phyloP scores from a whole-genome alignment of 2,113 vertebrate species.

The Lepisosteus osseus region DNA sequence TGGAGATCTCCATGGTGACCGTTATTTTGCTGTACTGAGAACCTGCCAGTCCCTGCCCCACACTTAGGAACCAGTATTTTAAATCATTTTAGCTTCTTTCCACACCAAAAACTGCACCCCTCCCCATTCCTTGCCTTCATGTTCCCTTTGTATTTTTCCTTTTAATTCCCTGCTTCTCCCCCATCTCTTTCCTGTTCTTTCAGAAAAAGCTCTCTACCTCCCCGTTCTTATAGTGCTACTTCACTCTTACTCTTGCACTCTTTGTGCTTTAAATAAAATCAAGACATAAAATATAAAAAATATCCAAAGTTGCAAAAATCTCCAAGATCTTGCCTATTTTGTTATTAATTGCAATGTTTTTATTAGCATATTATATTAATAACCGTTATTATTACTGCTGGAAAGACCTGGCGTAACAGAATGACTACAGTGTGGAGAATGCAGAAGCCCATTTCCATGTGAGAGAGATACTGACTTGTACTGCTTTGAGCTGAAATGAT shows the following conservation, averaged over 20 bases:
- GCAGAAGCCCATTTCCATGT: neutral
- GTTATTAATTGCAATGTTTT: neutral
- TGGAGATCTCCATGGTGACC: neutral
- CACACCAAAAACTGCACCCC: too few species aligned
- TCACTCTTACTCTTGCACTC: neutral
- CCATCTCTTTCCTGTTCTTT: neutral
- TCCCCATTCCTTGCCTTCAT: too few species aligned
- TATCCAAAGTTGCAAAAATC: neutral
- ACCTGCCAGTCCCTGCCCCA: neutral
- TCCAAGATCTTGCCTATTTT: neutral
- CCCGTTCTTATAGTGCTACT: neutral
- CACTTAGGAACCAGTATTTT: neutral
- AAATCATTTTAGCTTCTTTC: too few species aligned
- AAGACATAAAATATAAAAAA: neutral
- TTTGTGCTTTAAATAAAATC: too few species aligned
- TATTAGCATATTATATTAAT: too few species aligned
- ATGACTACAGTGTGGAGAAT: neutral
- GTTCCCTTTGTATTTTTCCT: neutral
- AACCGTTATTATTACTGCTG: too few species aligned
- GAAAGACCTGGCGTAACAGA: neutral
- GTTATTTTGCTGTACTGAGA: neutral
- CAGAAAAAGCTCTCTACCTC: neutral
- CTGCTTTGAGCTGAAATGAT: neutral
- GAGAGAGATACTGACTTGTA: neutral
- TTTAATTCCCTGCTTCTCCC: neutral